Base-by-base conservation (phyloP, 2,888 invertebrate species). In the Pristionchus japonicus region DNA sequence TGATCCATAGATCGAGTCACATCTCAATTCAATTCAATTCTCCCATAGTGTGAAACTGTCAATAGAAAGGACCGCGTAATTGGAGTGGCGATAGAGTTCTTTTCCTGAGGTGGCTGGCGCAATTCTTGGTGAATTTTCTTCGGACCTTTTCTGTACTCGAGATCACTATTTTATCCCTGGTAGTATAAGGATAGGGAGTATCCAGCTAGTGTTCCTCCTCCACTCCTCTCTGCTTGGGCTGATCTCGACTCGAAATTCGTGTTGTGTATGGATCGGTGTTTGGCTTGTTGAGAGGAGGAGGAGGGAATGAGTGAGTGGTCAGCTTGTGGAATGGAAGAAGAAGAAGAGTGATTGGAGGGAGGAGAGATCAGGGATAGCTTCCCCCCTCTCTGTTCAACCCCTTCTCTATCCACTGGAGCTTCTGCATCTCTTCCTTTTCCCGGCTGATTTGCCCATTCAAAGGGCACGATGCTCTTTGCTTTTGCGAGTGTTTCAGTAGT, bases 361-460 rank as follows among this genome's bases (percentile, higher is more conserved):
- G 74, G 40, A 40, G 40, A 40, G 74, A 40, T 74, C 40, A 40
- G 74, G 40, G 40, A 40, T 1, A 74, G n/a, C 74, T n/a, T n/a
- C 52, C 57, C n/a, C n/a, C 23, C 57, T n/a, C 11, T 40, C 70
- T 70, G 70, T 49, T 49, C 80, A 47, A 43, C 80, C n/a, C 23
- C 82, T n/a, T 37, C 83, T 61, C 84, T 37, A n/a, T 61, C 84
- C 61, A 34, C 61, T n/a, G n/a, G n/a, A n/a, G n/a, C 84, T 34
- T 82, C 82, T 84, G 47, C 49, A 15, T 80, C 80, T 20, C 23
- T 49, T 15, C 27, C 15, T 80, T 27, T 47, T 47, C 49, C 80
- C 23, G n/a, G 47, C 43, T 77, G 34, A 77, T 47, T 43, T 80
- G 27, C 49, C 80, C 47, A 49, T 80, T 37, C 49, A 77, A 43